Percentiles rank a stretch among this genome's conserved stretches.
phyloP scores from a whole-genome alignment of 2,888 invertebrate genomes.

The Torymus tubicola region DNA sequence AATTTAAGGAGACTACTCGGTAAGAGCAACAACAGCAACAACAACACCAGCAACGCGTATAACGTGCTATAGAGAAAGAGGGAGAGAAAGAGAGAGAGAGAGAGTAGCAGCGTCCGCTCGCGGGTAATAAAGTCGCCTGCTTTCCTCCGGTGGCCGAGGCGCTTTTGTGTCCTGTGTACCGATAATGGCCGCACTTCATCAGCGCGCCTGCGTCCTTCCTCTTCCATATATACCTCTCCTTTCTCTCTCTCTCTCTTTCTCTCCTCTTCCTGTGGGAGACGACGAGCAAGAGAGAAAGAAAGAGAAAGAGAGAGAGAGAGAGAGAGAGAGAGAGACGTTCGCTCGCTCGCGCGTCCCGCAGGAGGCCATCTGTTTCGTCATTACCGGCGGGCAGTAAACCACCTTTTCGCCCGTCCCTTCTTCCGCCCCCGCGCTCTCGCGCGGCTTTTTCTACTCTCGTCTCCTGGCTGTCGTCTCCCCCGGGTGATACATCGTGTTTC shows the following conservation, averaged over 20 bases:
- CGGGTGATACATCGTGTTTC: constrained; percentile 76
- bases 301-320: too few relatives aligned
- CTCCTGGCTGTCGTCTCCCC: constrained; percentile 70
- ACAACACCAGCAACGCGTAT: too few relatives aligned
- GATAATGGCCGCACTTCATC: constrained; percentile 76
- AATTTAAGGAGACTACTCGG: constrained; percentile 64
- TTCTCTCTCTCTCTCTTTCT: constrained; percentile 38
- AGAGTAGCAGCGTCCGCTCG: constrained; percentile 61
- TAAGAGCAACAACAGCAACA: too few relatives aligned
- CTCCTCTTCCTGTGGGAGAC: constrained; percentile 65
- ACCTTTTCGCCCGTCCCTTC: constrained; percentile 63
- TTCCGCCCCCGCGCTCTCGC: constrained; percentile 52
- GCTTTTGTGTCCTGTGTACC: constrained; percentile 67
- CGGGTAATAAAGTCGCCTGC: constrained; percentile 69
- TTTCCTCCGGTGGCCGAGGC: constrained; percentile 43
- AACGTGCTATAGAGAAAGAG: too few relatives aligned
- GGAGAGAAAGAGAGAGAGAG: constrained; percentile 9
- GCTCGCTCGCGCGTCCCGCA: constrained; percentile 58
- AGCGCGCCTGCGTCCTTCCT: constrained; percentile 63
- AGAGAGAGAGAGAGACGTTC: constrained; percentile 10
- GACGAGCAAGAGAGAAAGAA: constrained; percentile 4
- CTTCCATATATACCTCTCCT: constrained; percentile 31
- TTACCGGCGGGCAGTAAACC: constrained; percentile 75
- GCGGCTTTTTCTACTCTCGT: constrained; percentile 62
- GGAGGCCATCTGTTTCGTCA: constrained; percentile 76